Base-by-base conservation (phyloP, 2,797 vertebrate genomes). In the Pempheris klunzingeri region DNA sequence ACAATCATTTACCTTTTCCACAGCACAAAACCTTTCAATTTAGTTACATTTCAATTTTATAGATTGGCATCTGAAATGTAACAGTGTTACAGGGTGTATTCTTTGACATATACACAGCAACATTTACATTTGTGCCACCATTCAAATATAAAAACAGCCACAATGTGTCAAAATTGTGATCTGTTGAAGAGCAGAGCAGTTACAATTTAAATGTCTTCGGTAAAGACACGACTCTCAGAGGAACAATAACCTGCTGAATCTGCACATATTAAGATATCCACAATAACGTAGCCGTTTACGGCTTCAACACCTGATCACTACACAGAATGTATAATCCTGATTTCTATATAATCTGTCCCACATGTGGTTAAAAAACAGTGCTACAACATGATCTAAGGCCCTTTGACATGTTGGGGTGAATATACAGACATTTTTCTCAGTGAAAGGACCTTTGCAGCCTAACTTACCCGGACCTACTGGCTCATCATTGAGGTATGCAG, bases 401-500 rank as follows among this genome's bases (percentile, higher is more conserved):
- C 28, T 47, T 57, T 5, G 57, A 15, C 15, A 22, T 7, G 11
- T 28, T 14, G 8, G 1, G 7, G 1, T 61, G 34, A 66, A 63
- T 34, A 49, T 24, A 60, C 3, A 52, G 0, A 72, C 22, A 36
- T 12, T 5, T 36, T 7, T 50, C 13, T 4, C 32, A 3, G 34
- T 34, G 2, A 41, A 32, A 47, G 8, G 15, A 67, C 11, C 1
- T 20, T 47, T 49, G 14, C 4, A 26, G 11, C 54, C n/a, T 20
- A 57, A 69, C 46, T 62, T 75, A 92, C 93, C 93, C 90, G 96
- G 94, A 93, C 96, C 92, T 87, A 88, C 92, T 76, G 96, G 93
- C 67, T 97, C 96, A 83, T 97, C 96, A 24, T 92, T 94, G 78
- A 96, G 92, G 78, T 96, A 96, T 54, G 96, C 93, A 80, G 96